phyloP scores from a whole-genome alignment of 2,888 invertebrate species.

The Tipula helvola region DNA sequence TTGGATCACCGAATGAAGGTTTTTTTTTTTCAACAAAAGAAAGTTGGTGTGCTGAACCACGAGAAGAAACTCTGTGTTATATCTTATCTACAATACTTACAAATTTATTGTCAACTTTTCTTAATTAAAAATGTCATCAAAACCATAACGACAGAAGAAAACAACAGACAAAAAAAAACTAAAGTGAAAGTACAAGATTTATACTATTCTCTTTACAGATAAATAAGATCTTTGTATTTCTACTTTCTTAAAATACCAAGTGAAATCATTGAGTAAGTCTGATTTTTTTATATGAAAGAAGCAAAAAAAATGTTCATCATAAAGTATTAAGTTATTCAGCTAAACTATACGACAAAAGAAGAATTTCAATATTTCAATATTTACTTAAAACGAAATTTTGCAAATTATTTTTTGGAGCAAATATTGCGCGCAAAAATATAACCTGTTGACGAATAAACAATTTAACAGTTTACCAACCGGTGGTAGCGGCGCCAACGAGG shows the following conservation, averaged over 20 bases:
- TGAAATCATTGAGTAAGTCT: neutral
- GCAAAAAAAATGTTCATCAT: neutral
- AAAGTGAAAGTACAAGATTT: neutral
- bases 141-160: neutral
- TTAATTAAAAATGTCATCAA: neutral
- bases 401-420: neutral
- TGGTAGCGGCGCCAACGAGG: neutral
- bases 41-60: too few relatives aligned
- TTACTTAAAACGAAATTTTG: neutral
- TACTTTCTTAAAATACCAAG: conserved; percentile 4
- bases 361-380: neutral
- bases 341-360: neutral
- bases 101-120: neutral
- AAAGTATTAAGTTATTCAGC: neutral
- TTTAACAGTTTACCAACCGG: neutral
- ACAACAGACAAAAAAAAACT: neutral
- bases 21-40: too few relatives aligned
- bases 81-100: too few relatives aligned
- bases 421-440: neutral
- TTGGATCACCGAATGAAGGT: too few relatives aligned
- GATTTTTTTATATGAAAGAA: neutral
- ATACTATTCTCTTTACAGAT: neutral
- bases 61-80: too few relatives aligned
- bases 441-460: neutral
- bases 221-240: neutral